Evolutionary conservation across 1,140 invertebrate species (phyloP).

Genomic region (Cotesia glomerata): DNA sequence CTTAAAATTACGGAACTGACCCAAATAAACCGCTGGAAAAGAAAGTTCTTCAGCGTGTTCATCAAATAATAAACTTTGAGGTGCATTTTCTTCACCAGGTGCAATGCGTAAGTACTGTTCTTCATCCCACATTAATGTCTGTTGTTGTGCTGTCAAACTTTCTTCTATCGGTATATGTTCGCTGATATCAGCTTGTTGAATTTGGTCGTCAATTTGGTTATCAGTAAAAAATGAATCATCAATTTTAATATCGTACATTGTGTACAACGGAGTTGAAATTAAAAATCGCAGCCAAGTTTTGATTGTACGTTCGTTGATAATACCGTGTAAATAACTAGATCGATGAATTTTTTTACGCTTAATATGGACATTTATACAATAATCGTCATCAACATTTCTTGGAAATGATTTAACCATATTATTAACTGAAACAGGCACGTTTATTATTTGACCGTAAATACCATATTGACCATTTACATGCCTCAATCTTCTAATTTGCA

Average conservation of each 20-base stretch:
- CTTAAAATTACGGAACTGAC: slow-evolving; percentile 43
- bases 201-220: too few relatives aligned
- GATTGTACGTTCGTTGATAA: slow-evolving; percentile 29
- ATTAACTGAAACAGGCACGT: slow-evolving; percentile 51
- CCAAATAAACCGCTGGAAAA: slow-evolving; percentile 50
- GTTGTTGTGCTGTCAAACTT: too few relatives aligned
- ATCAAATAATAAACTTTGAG: slow-evolving; percentile 34
- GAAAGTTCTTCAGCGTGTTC: slow-evolving; percentile 50
- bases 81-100: slow-evolving; percentile 9
- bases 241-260: slow-evolving; percentile 19
- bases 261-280: slow-evolving; percentile 31
- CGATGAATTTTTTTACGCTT: slow-evolving; percentile 45
- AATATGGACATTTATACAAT: slow-evolving; percentile 44
- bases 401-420: slow-evolving; percentile 52
- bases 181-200: too few relatives aligned
- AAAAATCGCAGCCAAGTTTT: slow-evolving; percentile 35
- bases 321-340: slow-evolving; percentile 32
- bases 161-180: too few relatives aligned
- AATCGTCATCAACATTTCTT: slow-evolving; percentile 47
- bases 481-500: slow-evolving; percentile 51
- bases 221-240: slow-evolving; percentile 11
- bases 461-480: slow-evolving; percentile 48
- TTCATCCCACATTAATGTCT: too few relatives aligned
- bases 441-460: slow-evolving; percentile 53
- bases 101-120: too few relatives aligned